Evolutionary conservation across 2,888 invertebrate genomes (phyloP).

Genomic region (Elaeidobius kamerunicus): DNA sequence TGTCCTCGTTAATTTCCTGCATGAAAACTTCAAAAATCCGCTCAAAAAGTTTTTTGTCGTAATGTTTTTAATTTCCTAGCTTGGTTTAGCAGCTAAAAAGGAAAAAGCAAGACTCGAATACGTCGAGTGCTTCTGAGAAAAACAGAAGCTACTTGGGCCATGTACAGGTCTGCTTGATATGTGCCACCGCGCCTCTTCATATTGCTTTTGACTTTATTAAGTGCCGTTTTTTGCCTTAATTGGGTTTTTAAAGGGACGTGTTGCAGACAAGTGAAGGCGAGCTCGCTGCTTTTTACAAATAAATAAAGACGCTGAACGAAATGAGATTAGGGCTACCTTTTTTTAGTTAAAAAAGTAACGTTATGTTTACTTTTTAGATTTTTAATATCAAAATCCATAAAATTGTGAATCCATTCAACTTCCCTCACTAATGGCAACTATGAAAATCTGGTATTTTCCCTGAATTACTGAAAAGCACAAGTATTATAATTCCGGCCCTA

Average conservation of each 20-base stretch:
- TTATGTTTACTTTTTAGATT: no score
- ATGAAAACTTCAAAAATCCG: not conserved
- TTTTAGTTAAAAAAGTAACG: no score
- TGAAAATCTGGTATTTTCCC: no score
- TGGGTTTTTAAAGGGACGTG: constrained; percentile 20
- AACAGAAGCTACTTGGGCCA: constrained; percentile 24
- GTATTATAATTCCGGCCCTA: no score
- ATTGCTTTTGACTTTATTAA: constrained; percentile 29
- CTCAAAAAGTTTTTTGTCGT: not conserved
- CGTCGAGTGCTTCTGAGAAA: constrained; percentile 21
- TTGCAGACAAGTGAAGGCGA: no score
- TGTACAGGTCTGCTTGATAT: constrained; percentile 21
- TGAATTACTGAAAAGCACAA: no score
- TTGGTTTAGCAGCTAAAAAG: constrained; percentile 13
- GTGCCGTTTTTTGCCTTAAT: constrained; percentile 27
- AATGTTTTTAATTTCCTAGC: constrained; percentile 14
- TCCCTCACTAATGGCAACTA: no score
- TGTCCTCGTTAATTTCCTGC: not conserved
- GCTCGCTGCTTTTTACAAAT: no score
- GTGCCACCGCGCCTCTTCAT: constrained; percentile 19
- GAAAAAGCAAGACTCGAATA: constrained; percentile 20
- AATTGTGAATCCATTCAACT: no score
- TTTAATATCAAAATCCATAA: no score
- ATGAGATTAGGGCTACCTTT: no score
- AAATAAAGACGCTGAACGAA: no score